Evolutionary conservation across 2,888 invertebrate genomes (phyloP), one percentile per base, ranked within the genome.

Genomic region (Ophion ellenae): DNA sequence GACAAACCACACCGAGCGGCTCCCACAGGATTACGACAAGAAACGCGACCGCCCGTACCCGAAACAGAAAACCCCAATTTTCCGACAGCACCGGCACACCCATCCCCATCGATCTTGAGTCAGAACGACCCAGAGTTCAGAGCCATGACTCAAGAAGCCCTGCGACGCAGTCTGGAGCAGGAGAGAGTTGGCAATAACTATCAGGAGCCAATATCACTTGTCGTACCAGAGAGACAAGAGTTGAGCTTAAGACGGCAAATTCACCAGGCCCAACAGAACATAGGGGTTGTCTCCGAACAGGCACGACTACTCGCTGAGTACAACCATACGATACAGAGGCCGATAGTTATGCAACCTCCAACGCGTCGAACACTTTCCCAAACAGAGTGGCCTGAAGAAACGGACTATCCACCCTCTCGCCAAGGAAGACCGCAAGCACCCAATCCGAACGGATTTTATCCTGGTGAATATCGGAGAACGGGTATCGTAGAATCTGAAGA

Each of bases 131-230:
- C 79, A 17, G 79, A 79, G 36, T 53, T 79, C 0, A 63, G 20
- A 47, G 79, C 79, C 2, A 79, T 79, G 79, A 47, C 70, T 3
- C n/a, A 63, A 24, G 63, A 79, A 79, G 79, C 79, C n/a, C 45
- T 79, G 5, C 70, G 70, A 11, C 14, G 11, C 2, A 70, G 78
- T 45, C 45, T 78, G 3, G 28, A 69, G 24, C 45, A 78, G 0
- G 67, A 67, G 14, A 64, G 53, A 45, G 32, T 66, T 40, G 45
- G 3, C 10, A 75, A 17, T 24, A 45, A 63, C 45, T 45, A 63
- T 17, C 74, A 24, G 24, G 74, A 61, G 11, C 40, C 63, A 45
- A 75, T 53, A n/a, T 67, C 57, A 17, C 67, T 53, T 20, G 53
- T 20, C n/a, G 4, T n/a, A 32, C 45, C 24, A 20, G 10, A 36